A percentile compares a stretch with the other conserved stretches of the same genome.
Evolutionary conservation across 2,797 vertebrate species (phyloP).

Genomic region (Oreortyx pictus): DNA sequence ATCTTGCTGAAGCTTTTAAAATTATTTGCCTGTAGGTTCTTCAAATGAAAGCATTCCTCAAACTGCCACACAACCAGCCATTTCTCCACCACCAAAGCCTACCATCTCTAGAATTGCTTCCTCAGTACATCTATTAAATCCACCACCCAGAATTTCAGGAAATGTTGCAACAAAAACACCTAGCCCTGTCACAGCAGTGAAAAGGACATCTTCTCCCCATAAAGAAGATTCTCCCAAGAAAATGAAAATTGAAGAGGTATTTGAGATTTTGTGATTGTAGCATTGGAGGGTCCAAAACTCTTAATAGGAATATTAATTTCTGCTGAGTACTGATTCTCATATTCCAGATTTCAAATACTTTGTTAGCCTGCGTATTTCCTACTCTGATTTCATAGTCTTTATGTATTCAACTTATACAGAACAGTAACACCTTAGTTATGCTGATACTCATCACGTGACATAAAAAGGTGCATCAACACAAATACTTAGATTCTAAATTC

Average conservation of each 20-base stretch:
- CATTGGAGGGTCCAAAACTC: background rate
- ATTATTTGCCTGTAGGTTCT: slow-evolving; percentile 72
- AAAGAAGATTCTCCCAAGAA: slow-evolving; percentile 83
- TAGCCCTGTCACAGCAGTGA: slow-evolving; percentile 78
- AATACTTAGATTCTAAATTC: background rate
- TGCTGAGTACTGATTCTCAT: background rate
- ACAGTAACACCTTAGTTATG: no score
- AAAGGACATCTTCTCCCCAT: slow-evolving; percentile 80
- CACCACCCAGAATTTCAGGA: slow-evolving; percentile 78
- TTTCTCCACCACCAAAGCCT: slow-evolving; percentile 82
- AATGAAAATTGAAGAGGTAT: slow-evolving; percentile 83
- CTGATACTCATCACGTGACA: fast-evolving
- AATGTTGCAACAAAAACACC: slow-evolving; percentile 79
- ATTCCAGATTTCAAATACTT: background rate
- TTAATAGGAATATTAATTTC: background rate
- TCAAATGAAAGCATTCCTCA: slow-evolving; percentile 87
- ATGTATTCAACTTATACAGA: background rate
- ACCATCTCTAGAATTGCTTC: slow-evolving; percentile 79
- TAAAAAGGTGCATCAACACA: background rate
- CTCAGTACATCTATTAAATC: slow-evolving; percentile 81
- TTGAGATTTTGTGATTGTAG: slow-evolving; percentile 27
- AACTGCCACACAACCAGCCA: slow-evolving; percentile 83
- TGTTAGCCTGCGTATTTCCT: background rate
- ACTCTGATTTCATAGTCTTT: background rate
- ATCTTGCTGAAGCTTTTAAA: slow-evolving; percentile 21